Evolutionary conservation across 30 jellyfish, hydroid and myxozoan genomes (phyloP).

Genomic region (Aurelia coerulea): DNA sequence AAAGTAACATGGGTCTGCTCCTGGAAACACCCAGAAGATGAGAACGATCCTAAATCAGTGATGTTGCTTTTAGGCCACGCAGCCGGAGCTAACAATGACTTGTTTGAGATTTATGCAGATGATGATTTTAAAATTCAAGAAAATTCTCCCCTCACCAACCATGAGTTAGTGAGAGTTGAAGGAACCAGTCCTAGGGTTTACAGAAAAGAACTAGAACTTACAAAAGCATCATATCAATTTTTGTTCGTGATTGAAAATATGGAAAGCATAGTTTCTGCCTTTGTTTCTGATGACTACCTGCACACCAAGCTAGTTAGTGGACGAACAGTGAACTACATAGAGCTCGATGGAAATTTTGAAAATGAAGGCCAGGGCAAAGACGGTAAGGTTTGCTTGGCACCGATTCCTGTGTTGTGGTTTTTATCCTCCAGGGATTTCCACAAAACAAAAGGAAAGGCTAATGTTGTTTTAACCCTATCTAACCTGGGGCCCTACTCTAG

Average conservation of each 20-base stretch:
- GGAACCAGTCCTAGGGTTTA: constrained; percentile 1
- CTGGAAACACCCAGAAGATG: constrained; percentile 10
- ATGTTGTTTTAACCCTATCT: too few relatives aligned
- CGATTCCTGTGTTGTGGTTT: too few relatives aligned
- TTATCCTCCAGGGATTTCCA: too few relatives aligned
- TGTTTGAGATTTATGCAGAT: constrained; percentile 35
- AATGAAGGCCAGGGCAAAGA: constrained; percentile 8
- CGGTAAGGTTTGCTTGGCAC: background rate
- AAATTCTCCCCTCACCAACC: constrained; percentile 11
- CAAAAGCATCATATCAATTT: constrained; percentile 16
- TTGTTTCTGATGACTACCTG: constrained; percentile 1
- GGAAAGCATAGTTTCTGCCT: background rate
- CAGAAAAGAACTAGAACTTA: background rate
- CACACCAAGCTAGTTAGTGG: constrained; percentile 26
- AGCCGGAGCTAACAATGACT: constrained; percentile 43
- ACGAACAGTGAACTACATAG: constrained; percentile 26
- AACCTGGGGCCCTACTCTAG: too few relatives aligned
- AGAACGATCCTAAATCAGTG: background rate
- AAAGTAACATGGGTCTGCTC: background rate
- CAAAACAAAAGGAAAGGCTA: too few relatives aligned
- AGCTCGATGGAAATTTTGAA: background rate
- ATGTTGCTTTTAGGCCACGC: constrained; percentile 39
- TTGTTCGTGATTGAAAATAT: constrained; percentile 14
- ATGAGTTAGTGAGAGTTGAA: background rate
- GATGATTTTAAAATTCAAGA: constrained; percentile 1